Percentiles rank a stretch among this genome's conserved stretches.
Conservation (phyloP, 2,888 invertebrate species). For the Melanargia galathea region DNA sequence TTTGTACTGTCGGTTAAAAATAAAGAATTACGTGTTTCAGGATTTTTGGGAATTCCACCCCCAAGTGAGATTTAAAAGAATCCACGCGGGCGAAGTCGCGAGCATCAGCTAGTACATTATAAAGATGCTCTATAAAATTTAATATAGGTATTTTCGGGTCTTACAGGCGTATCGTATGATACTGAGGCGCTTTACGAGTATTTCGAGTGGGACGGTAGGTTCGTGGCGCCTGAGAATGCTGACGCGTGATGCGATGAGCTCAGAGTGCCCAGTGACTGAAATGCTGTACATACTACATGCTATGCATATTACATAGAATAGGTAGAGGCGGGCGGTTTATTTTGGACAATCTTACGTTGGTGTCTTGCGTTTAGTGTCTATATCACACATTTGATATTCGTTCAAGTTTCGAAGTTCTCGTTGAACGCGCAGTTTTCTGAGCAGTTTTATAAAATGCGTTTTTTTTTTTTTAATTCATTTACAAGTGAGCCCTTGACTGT, state of each 20-base stretch:
- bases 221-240: slow-evolving; percentile 48
- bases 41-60: too few species aligned
- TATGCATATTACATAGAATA: slow-evolving; percentile 29
- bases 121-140: neutral
- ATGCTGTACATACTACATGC: slow-evolving; percentile 61
- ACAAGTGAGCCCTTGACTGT: too few species aligned
- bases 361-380: slow-evolving; percentile 58
- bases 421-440: neutral
- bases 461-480: too few species aligned
- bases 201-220: slow-evolving; percentile 21
- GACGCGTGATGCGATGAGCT: slow-evolving; percentile 48
- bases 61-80: too few species aligned
- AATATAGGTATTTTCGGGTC: too few species aligned
- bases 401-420: neutral
- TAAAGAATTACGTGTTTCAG: too few species aligned
- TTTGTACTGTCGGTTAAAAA: too few species aligned
- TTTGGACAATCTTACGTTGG: slow-evolving; percentile 69
- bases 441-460: too few species aligned
- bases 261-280: slow-evolving; percentile 60
- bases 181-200: neutral
- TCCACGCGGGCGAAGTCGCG: too few species aligned
- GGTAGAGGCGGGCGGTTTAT: slow-evolving; percentile 62
- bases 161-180: neutral
- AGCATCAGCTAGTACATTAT: too few species aligned
- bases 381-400: neutral